phyloP scores from a whole-genome alignment of 2,888 invertebrate genomes.

The Agriotes lineatus region DNA sequence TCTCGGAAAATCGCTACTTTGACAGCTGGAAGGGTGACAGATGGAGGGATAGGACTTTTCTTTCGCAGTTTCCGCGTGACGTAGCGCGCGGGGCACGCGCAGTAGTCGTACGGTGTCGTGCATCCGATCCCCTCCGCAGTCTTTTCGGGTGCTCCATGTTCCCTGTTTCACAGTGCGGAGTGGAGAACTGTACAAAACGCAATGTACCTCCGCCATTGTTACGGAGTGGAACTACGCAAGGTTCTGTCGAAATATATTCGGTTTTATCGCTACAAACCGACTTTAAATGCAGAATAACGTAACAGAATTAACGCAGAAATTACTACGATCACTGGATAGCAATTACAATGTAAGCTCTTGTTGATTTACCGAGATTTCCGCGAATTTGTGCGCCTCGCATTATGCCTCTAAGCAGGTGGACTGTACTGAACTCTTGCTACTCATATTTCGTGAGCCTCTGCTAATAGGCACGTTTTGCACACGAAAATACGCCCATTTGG shows the following conservation, averaged over 20 bases:
- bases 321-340: constrained; percentile 96
- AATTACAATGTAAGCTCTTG: constrained; percentile 93
- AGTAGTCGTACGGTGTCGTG: constrained; percentile 59
- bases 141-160: constrained; percentile 67
- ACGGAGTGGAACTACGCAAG: constrained; percentile 65
- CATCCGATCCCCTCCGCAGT: constrained; percentile 66
- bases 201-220: constrained; percentile 68
- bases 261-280: constrained; percentile 66
- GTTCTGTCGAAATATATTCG: constrained; percentile 65
- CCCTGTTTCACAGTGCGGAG: constrained; percentile 66
- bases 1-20: not conserved
- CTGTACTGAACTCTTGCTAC: constrained; percentile 53
- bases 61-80: constrained; percentile 29
- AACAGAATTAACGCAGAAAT: constrained; percentile 94
- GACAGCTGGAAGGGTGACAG: not conserved
- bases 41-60: not conserved
- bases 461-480: constrained; percentile 48
- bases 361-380: constrained; percentile 50
- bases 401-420: constrained; percentile 59
- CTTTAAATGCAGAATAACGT: constrained; percentile 86
- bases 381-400: constrained; percentile 26
- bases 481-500: constrained; percentile 12
- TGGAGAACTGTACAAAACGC: constrained; percentile 66
- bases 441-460: constrained; percentile 52
- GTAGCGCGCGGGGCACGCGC: constrained; percentile 56